A percentile compares a stretch with the other conserved stretches of the same genome.
Evolutionary conservation across 1,140 invertebrate species (phyloP).

Genomic region (Luehdorfia chinensis): DNA sequence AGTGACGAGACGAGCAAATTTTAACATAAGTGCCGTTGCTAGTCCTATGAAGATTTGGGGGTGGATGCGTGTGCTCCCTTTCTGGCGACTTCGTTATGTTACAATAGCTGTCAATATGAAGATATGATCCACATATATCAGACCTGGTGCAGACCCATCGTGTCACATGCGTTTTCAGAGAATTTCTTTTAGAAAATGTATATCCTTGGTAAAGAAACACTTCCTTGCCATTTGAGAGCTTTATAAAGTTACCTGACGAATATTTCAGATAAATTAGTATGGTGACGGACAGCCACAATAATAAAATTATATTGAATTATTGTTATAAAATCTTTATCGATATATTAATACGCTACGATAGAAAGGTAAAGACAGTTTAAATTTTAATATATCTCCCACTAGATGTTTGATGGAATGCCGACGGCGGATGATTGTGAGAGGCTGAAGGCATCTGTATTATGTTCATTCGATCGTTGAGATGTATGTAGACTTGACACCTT

Average conservation of each 20-base stretch:
- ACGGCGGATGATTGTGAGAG: constrained; percentile 22
- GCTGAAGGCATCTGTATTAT: constrained; percentile 19
- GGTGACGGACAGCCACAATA: constrained; percentile 3
- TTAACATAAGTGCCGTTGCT: constrained; percentile 1
- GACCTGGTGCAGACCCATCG: constrained; percentile 26
- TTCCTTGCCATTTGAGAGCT: constrained; percentile 21
- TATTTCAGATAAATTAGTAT: not conserved
- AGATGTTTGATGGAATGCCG: constrained; percentile 2
- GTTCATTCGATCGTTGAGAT: constrained; percentile 24
- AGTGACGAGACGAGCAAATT: too few relatives aligned
- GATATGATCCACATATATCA: constrained; percentile 20
- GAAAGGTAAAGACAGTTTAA: too few relatives aligned
- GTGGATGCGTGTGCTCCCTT: constrained; percentile 5
- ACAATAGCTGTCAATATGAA: constrained; percentile 24
- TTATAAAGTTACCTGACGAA: constrained; percentile 23
- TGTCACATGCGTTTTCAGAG: constrained; percentile 14
- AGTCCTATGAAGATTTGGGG: constrained; percentile 2
- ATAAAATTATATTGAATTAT: constrained; percentile 10
- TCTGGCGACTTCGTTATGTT: constrained; percentile 15
- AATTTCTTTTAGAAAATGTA: constrained; percentile 22
- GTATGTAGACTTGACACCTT: constrained; percentile 30
- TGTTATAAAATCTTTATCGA: too few relatives aligned
- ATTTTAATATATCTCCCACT: constrained; percentile 22
- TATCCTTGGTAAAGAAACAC: constrained; percentile 25
- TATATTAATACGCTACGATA: not conserved